These are phyloP conservation scores for Drosophila limbata DNA, from an alignment of 2,888 invertebrate species.

Conservation along the genomic window DNA sequence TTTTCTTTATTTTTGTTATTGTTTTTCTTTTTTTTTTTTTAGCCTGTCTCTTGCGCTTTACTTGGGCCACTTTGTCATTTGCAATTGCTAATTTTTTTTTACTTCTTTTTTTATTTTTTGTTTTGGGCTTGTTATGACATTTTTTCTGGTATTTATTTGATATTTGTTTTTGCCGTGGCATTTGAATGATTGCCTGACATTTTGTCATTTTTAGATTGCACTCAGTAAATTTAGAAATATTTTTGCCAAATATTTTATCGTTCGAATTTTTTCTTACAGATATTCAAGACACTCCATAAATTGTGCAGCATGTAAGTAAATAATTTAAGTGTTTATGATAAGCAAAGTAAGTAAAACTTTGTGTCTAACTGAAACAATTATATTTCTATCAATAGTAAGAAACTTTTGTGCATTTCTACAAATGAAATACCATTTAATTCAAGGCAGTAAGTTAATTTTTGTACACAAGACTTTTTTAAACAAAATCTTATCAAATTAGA, in stretches of 20 bases:
- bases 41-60: conserved; percentile 12
- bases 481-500: no score
- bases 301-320: conserved; percentile 34
- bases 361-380: neutral
- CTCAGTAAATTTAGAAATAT: conserved; percentile 15
- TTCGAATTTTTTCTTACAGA: conserved; percentile 21
- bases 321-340: neutral
- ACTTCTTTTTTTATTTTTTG: no score
- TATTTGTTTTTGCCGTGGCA: conserved; percentile 47
- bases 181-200: conserved; percentile 71
- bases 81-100: conserved; percentile 45
- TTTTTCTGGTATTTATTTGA: conserved; percentile 43
- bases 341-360: neutral
- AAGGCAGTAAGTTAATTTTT: no score
- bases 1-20: conserved; percentile 5
- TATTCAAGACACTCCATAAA: neutral
- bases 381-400: neutral
- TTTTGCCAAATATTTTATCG: conserved; percentile 15
- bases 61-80: conserved; percentile 59
- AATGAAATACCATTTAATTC: no score
- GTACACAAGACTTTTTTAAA: no score
- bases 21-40: conserved; percentile 11
- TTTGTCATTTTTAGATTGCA: conserved; percentile 45
- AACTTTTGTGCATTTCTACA: no score
- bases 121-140: conserved; percentile 68